Evolutionary conservation across 2,888 invertebrate genomes (phyloP), one percentile per base, ranked within the genome.

Genomic region (Cantharis rustica): DNA sequence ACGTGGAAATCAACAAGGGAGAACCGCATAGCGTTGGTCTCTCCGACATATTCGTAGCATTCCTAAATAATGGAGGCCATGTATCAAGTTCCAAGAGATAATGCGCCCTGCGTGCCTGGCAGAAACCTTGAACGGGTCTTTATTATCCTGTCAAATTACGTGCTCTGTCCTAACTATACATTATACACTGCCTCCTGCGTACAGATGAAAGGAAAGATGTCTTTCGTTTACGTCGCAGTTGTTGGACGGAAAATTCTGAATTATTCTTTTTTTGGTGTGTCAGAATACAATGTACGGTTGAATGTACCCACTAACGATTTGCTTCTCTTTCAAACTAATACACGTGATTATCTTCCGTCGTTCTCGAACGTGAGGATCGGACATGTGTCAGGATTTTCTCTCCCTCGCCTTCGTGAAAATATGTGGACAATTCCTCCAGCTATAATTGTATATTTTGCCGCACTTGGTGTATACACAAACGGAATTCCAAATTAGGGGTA

Each of bases 61-160:
- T 85, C 84, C 85, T 83, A 85, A 85, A 84, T 85, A 85, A 85
- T 85, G 84, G 85, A 82, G 82, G 82, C 84, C 79, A 85, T 85
- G 84, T 81, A 83, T 83, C 83, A 83, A 83, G 82, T 82, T 81
- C 81, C 82, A 79, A 81, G 82, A 85, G 85, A 86, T 86, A 85
- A 85, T 86, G 82, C 83, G 83, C 81, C 81, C 85, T 84, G 84
- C 85, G 85, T 84, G 84, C 84, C 83, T 84, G 82, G 84, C 83
- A 82, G 84, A 82, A 84, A 84, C 85, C 85, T 85, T 85, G 85
- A 83, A 82, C 84, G 84, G 84, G 84, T 84, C 85, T 86, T 85
- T 86, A 86, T 86, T 86, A 86, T 86, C 84, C 85, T 86, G 86
- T 86, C 85, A 86, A 86, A 86, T 86, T 86, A 85, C 84, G 85